Evolutionary conservation across 2,797 vertebrate genomes (phyloP).

Genomic region (Selene dorsalis): DNA sequence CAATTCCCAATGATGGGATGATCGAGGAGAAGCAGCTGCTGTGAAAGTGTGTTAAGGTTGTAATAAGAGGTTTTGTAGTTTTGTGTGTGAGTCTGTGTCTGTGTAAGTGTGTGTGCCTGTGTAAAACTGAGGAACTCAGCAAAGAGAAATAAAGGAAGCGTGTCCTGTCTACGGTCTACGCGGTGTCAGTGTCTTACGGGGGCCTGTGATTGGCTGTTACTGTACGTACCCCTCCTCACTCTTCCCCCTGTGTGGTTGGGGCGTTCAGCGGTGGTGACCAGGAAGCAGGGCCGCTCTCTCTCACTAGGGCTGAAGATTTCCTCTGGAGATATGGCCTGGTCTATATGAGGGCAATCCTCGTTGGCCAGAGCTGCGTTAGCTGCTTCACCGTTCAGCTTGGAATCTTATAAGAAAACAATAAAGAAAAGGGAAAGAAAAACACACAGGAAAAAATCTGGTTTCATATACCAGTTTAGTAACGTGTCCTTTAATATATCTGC

Average conservation of each 20-base stretch:
- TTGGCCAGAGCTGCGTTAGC: slow-evolving; percentile 99
- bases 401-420: slow-evolving; percentile 85
- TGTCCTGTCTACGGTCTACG: slow-evolving; percentile 71
- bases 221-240: slow-evolving; percentile 99
- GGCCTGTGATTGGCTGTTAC: slow-evolving; percentile 85
- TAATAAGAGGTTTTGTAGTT: slow-evolving; percentile 55
- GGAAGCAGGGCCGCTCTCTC: slow-evolving; percentile 98
- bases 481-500: slow-evolving; percentile 19
- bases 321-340: slow-evolving; percentile 99
- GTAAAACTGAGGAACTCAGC: slow-evolving; percentile 65
- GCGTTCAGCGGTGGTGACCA: slow-evolving; percentile 98
- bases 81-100: slow-evolving; percentile 17
- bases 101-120: slow-evolving; percentile 45
- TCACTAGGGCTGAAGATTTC: slow-evolving; percentile 98
- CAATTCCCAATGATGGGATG: slow-evolving; percentile 57
- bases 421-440: slow-evolving; percentile 22
- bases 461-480: slow-evolving; percentile 19
- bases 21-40: slow-evolving; percentile 68
- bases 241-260: slow-evolving; percentile 97
- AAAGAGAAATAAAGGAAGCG: slow-evolving; percentile 45
- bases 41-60: slow-evolving; percentile 49
- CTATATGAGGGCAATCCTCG: slow-evolving; percentile 99
- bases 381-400: slow-evolving; percentile 98
- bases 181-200: slow-evolving; percentile 79
- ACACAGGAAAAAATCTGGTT: slow-evolving; percentile 24